A percentile compares a stretch with the other conserved stretches of the same genome.
These are phyloP conservation scores for Hyphantria cunea DNA, from an alignment of 1,140 invertebrate species.

Conservation along the genomic window DNA sequence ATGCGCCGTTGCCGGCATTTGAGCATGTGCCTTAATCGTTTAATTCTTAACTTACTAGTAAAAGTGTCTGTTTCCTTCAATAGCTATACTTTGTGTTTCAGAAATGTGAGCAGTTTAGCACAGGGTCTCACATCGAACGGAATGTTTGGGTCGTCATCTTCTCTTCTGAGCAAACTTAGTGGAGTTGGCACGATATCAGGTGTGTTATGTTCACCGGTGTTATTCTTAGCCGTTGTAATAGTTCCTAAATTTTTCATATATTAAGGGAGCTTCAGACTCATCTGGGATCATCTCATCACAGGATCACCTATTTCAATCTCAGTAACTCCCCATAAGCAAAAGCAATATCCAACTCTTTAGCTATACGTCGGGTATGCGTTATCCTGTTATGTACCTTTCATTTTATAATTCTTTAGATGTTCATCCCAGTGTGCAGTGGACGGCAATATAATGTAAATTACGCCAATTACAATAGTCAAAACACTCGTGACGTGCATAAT, in stretches of 20 bases:
- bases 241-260: slow-evolving; percentile 1
- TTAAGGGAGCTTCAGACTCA: too few relatives aligned
- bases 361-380: too few relatives aligned
- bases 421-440: too few relatives aligned
- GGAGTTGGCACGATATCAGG: slow-evolving; percentile 78
- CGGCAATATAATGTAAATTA: too few relatives aligned
- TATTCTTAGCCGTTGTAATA: slow-evolving; percentile 24
- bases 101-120: slow-evolving; percentile 83
- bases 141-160: slow-evolving; percentile 91
- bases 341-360: too few relatives aligned
- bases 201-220: slow-evolving; percentile 45
- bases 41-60: slow-evolving; percentile 5
- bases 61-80: slow-evolving; percentile 41
- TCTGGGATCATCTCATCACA: too few relatives aligned
- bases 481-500: too few relatives aligned
- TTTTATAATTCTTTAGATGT: too few relatives aligned
- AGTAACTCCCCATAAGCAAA: too few relatives aligned
- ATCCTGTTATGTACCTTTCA: too few relatives aligned
- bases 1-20: slow-evolving; percentile 39
- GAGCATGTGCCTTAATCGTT: slow-evolving; percentile 49
- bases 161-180: slow-evolving; percentile 89
- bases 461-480: too few relatives aligned
- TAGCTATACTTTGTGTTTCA: slow-evolving; percentile 61
- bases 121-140: slow-evolving; percentile 88
- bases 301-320: too few relatives aligned